Base-by-base conservation (phyloP, 2,888 invertebrate species). In the Patella caerulea region DNA sequence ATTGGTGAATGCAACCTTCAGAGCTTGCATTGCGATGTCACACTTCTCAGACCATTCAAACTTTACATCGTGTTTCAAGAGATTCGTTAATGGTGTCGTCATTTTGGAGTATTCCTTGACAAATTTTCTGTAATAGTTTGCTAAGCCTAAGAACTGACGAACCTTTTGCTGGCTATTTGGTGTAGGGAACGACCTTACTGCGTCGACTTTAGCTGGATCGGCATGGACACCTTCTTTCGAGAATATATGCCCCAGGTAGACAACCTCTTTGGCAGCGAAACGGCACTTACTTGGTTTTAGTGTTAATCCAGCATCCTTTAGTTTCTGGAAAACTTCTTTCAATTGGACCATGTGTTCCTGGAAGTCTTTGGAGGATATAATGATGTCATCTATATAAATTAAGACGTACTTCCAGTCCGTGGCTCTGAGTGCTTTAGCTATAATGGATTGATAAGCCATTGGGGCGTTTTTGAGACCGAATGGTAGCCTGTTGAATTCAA, bases 321-420 rank as follows among this genome's bases (percentile, higher is more conserved):
- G 71, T 55, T 78, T 71, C 29, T 77, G 24, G 54, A 84, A 83
- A 17, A 84, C 81, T 53, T 72, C 56, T 24, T 74, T 24, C 2
- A 84, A 45, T 54, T 82, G 80, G 59, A 77, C 17, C 17, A 81
- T 72, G 72, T 83, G 83, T 34, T 78, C 78, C 2, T 82, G 77
- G 74, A 84, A 80, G 15, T 72, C 71, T 7, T 73, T 34, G 19
- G 76, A 78, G 70, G 82, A 83, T 15, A 83, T 74, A 12, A 83
- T 59, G 17, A 83, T 80, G 75, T 85, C 85, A 77, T 85, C 84
- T 11, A 83, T 75, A 69, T 86, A 85, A 29, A 81, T 78, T 12
- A 84, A 54, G 2, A 81, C 77, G 71, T 73, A 80, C 75, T 84
- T 82, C 80, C 82, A 85, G 24, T 82, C 79, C 24, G 84, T 45